These are phyloP conservation scores for Lasioglossum albipes DNA, from an alignment of 1,140 invertebrate species.

Conservation along the genomic window DNA sequence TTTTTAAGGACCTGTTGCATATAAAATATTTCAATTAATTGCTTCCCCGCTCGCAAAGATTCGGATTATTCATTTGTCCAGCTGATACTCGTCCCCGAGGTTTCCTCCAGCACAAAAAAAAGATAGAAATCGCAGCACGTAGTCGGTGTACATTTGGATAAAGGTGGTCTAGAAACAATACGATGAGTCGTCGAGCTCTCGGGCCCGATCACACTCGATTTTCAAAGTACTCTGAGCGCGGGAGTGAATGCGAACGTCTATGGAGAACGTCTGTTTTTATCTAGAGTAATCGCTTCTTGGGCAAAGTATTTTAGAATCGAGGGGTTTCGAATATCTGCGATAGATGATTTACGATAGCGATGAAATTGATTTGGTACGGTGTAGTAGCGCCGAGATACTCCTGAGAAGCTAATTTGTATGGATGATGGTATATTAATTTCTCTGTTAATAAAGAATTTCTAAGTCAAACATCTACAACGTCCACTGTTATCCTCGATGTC, in stretches of 20 bases:
- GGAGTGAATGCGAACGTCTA: slow-evolving; percentile 19
- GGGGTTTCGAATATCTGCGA: neutral
- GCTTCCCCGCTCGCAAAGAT: no score
- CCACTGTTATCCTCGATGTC: neutral
- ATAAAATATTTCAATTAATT: no score
- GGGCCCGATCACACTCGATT: slow-evolving; percentile 5
- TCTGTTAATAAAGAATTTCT: slow-evolving; percentile 73
- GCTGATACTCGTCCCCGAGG: neutral
- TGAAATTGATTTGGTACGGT: slow-evolving; percentile 8
- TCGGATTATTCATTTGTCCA: no score
- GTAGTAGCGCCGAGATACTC: slow-evolving; percentile 47
- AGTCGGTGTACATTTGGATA: no score
- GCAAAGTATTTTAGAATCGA: slow-evolving; percentile 32
- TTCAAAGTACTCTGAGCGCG: slow-evolving; percentile 22
- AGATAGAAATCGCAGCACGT: neutral
- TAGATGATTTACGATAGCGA: neutral
- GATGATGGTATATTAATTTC: slow-evolving; percentile 67
- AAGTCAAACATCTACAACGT: slow-evolving; percentile 61
- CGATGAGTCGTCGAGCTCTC: neutral
- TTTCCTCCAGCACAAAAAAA: slow-evolving; percentile 8
- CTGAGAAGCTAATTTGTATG: slow-evolving; percentile 63
- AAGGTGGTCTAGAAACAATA: neutral
- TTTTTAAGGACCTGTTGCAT: no score
- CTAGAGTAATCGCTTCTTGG: slow-evolving; percentile 31
- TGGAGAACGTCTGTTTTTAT: slow-evolving; percentile 20